Evolutionary conservation across 2,113 vertebrate species (phyloP), one percentile per base, ranked within the genome.

Genomic region (Bufo bufo): DNA sequence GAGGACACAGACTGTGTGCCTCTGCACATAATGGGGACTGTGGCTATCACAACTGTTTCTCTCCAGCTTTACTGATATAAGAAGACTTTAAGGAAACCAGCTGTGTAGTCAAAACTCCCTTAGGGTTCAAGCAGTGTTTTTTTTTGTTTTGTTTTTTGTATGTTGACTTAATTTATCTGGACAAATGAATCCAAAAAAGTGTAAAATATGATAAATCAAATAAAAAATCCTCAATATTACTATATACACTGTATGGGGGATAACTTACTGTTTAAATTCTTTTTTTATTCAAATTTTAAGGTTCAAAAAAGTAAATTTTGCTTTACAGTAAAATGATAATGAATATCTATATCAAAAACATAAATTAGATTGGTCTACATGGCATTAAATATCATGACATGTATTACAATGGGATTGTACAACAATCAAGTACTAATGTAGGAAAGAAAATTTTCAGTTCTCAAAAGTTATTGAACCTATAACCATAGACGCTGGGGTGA

Each of bases 81-180:
- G 81, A 83, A 65, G 81, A 83, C 81, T 83, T 83, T n/a, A 63
- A 83, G 81, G 81, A 83, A 83, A 83, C 81, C 81, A 83, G 81
- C 81, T 66, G 81, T 83, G 81, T 52, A 83, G 81, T 82, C 43
- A 47, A 50, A 65, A 65, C 58, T 69, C 81, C 81, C 81, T 66
- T 14, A 69, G 81, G 81, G 81, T 52, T 50, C 20, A 66, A 20
- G 61, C 45, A 23, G 52, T 45, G 23, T 59, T 81, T 49, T 82
- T 43, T 43, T 6, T 82, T 65, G n/a, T n/a, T n/a, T n/a, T n/a
- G n/a, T n/a, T n/a, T 82, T 65, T 69, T 8, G 43, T 69, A 49
- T 69, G 63, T 83, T 83, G 81, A 83, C 81, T 66, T 83, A 69
- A 83, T 83, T 43, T 66, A 83, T 83, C 61, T 52, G 81, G 81